A percentile compares a stretch with the other conserved stretches of the same genome.
Conservation (phyloP, 2,888 invertebrate species). For the Aplocera efformata region DNA sequence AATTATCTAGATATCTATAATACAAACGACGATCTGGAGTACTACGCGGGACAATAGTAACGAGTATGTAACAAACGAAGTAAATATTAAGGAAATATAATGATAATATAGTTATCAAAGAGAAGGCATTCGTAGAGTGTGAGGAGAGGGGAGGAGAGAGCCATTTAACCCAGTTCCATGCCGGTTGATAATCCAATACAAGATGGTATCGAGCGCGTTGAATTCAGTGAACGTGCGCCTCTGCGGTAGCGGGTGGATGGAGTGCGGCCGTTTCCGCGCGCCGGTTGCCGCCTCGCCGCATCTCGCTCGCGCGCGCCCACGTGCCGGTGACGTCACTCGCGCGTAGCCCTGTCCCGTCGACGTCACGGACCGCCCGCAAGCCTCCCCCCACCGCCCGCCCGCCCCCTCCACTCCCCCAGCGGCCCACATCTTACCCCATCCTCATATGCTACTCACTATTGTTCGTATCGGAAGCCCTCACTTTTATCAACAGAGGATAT, state of each 20-base stretch:
- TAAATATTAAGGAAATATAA: not conserved
- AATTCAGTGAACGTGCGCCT: slow-evolving; percentile 69
- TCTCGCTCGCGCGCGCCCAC: slow-evolving; percentile 65
- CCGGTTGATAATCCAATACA: slow-evolving; percentile 60
- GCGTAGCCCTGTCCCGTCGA: slow-evolving; percentile 39
- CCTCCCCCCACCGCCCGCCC: slow-evolving; percentile 6
- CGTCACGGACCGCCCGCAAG: slow-evolving; percentile 50
- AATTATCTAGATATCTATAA: no score
- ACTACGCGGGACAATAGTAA: no score
- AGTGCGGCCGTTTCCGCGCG: slow-evolving; percentile 50
- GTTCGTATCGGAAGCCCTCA: not conserved
- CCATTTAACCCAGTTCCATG: slow-evolving; percentile 23
- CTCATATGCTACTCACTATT: slow-evolving; percentile 2
- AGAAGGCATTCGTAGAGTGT: not conserved
- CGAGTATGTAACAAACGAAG: no score
- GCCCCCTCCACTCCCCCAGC: slow-evolving; percentile 2
- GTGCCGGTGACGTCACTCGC: slow-evolving; percentile 68
- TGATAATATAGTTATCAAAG: no score
- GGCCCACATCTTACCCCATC: slow-evolving; percentile 5
- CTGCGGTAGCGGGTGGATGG: slow-evolving; percentile 36
- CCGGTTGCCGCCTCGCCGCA: slow-evolving; percentile 26
- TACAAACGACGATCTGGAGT: no score
- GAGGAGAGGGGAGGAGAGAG: not conserved
- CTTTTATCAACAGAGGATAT: not conserved
- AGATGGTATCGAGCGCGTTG: slow-evolving; percentile 73